Base-by-base conservation (phyloP, 2,797 vertebrate species). In the Cercopithecus diana region DNA sequence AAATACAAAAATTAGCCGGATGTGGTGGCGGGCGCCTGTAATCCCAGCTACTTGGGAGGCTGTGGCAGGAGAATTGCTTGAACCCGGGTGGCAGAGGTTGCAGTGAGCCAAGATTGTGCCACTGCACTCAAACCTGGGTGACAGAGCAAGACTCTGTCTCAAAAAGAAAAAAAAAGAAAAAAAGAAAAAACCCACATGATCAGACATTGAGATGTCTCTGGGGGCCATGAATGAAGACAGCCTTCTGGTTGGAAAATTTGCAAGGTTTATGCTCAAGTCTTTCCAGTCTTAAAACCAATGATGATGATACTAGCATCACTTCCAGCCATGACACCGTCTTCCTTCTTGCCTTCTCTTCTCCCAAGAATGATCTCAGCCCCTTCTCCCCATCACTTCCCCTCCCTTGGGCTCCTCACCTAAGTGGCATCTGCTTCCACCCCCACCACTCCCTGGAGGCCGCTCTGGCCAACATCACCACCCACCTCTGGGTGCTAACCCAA, bases 211-310 rank as follows among this genome's bases (percentile, higher is more conserved):
- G 93, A 80, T 43, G 39, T 82, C 83, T 95, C 73, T 11, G 14
- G 73, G 76, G 67, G 26, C 20, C 4, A 2, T 57, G 77, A 79
- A 61, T 52, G 52, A 88, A 86, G 79, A n/a, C 3, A 86, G 41
- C 17, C 88, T 93, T 94, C 61, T 88, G 79, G 61, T 81, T 82
- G 81, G 92, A 90, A 88, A 95, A 83, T 81, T 70, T 85, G 48
- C 58, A 6, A 79, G 43, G 45, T 88, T 79, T 92, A 17, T 41
- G 30, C 58, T 87, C 64, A 39, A 61, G 57, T n/a, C n/a, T 93
- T 22, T 91, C 43, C 14, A 19, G 55, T 55, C 75, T 87, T 87
- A 87, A 72, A 96, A 88, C 26, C 50, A 36, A 20, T 1, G 28
- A 30, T 33, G 36, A 19, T 2, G 2, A 33, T 26, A 39, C 85